Conservation (phyloP, 2,888 invertebrate genomes). For the Drosophila mimetica region DNA sequence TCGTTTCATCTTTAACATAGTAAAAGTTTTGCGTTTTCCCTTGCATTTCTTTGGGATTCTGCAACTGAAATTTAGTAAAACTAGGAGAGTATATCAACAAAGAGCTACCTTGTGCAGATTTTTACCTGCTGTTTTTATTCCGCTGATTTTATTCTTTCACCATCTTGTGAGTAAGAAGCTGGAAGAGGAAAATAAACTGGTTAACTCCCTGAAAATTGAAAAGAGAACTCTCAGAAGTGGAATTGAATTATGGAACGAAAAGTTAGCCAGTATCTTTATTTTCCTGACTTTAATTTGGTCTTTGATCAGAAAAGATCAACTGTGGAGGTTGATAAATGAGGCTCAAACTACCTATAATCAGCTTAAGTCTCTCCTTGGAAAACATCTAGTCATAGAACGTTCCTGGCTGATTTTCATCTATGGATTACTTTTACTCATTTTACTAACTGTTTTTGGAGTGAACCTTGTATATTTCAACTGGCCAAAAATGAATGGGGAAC, state of each 20-base stretch:
- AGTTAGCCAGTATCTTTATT: not conserved
- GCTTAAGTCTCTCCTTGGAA: slow-evolving; percentile 7
- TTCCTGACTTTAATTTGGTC: slow-evolving; percentile 4
- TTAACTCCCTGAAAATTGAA: slow-evolving; percentile 10
- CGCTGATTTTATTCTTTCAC: slow-evolving; percentile 3
- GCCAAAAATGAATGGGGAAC: not conserved
- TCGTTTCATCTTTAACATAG: slow-evolving; percentile 27
- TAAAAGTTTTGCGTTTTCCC: slow-evolving; percentile 22
- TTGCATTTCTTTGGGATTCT: slow-evolving; percentile 45
- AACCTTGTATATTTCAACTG: slow-evolving; percentile 22
- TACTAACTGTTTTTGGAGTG: slow-evolving; percentile 15
- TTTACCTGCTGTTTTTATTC: slow-evolving; percentile 3
- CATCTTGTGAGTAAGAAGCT: not conserved
- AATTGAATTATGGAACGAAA: not conserved
- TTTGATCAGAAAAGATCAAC: not conserved
- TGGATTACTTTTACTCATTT: slow-evolving; percentile 14
- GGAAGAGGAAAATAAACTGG: slow-evolving; percentile 4
- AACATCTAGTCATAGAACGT: slow-evolving; percentile 13
- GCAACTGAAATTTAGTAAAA: slow-evolving; percentile 29
- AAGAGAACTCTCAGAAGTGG: not conserved
- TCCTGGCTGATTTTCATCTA: slow-evolving; percentile 18
- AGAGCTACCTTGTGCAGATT: not conserved
- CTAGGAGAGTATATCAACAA: slow-evolving; percentile 22
- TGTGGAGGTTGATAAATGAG: slow-evolving; percentile 40
- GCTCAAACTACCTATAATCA: slow-evolving; percentile 34